Base-by-base conservation (phyloP, 1,140 invertebrate genomes). In the Monochamus saltuarius region DNA sequence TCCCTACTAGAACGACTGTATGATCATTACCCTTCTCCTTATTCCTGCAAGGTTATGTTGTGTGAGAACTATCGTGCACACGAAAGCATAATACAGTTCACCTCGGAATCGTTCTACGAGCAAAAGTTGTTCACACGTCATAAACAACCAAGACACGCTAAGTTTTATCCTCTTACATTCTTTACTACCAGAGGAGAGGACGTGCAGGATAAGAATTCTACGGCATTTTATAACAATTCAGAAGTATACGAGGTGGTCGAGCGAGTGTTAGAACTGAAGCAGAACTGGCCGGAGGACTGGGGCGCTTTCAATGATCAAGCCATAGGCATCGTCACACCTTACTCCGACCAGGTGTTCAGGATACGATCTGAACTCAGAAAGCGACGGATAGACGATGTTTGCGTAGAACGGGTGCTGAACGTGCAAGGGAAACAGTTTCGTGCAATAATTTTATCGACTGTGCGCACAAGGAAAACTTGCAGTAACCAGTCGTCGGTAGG, bases 381-480 rank as follows among this genome's bases (percentile, higher is more conserved):
- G 71, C 78, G 84, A 4, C 80, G 86, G 43, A 82, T 94, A 70
- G 83, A 83, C 56, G 86, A 88, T 39, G 87, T 95, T 34, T 90
- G 89, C 6, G 92, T 94, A 1, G 92, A 94, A 73, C 79, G 91
- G 59, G 91, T 94, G 8, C 79, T 92, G 0, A 95, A 95, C 78
- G 90, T 94, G 0, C 92, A 95, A 79, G 91, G 91, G 74, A 94
- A 94, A 74, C 91, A 95, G 75, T 95, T 94, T 71, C 81, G 90
- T 8, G 91, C 89, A 0, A 87, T 95, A 29, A 89, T 95, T 65
- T 78, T 95, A 37, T 92, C 89, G 16, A 93, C 91, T 0, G 92
- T 95, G 0, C 79, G 92, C 4, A 94, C 91, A 0, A 77, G 88
- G 42, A 80, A 85, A 52, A 90, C 88, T 1, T 92, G 89, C 73